Evolutionary conservation across 2,113 vertebrate genomes (phyloP), one percentile per base, ranked within the genome.

Genomic region (Oryzias javanicus): DNA sequence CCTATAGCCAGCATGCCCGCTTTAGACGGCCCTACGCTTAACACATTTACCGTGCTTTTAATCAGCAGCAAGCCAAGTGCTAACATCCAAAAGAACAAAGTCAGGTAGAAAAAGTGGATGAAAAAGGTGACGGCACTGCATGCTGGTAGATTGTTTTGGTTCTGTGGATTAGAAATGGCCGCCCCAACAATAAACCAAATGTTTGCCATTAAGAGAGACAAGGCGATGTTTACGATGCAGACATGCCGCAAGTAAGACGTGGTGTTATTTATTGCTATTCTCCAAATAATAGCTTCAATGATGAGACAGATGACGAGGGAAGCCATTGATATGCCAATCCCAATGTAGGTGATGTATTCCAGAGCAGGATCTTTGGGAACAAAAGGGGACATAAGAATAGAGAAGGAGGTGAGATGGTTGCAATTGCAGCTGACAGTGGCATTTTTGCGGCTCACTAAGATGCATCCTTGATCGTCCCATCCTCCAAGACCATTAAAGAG

Each of bases 41-140:
- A 93, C 59, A 93, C 66, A 0, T 80, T 68, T 42, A 95, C 27
- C 22, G 92, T 89, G 29, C 91, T 90, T 63, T 94, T 94, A 2
- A 93, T 63, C 62, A 95, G 86, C 60, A 95, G 86, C 24, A 95
- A 77, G 0, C 88, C 93, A 22, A 92, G 83, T 10, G 91, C 75
- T 1, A 96, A 60, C 94, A 95, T 95, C 94, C 94, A 95, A 76
- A 94, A 95, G 79, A 95, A 95, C 57, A 94, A 58, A 24, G 91
- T 84, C 4, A 95, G 90, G 67, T 95, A 95, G 67, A 88, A 88
- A 14, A 86, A 68, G 63, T 88, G 86, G 60, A 83, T 76, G 8
- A 88, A 88, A 72, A 89, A 93, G 76, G 93, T 92, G 35, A 89
- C 87, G 0, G 86, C 80, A 0, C 76, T 80, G 70, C 94, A 95